Evolutionary conservation across 2,888 invertebrate species (phyloP), one percentile per base, ranked within the genome.

Genomic region (Crepidodera aurea): DNA sequence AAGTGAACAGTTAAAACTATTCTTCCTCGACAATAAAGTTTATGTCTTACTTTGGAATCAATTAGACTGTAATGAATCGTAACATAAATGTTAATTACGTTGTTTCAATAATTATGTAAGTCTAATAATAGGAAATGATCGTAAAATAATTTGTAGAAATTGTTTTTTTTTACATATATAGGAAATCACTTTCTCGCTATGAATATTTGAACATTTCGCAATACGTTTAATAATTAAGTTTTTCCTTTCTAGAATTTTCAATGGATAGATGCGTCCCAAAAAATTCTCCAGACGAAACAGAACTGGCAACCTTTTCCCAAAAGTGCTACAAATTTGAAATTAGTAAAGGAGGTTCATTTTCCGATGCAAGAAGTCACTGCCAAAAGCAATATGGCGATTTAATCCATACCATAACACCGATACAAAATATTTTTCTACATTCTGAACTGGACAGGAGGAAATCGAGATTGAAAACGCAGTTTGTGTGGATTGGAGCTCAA

Each of bases 401-500:
- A 66, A 88, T 88, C 53, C 89, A 90, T 69, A 87, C 87, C 6
- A 88, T 89, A 77, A 84, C 71, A 5, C 72, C 69, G 5, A 77
- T 76, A 19, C 85, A 89, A 1, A 86, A 87, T 7, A 85, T 86
- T 53, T 91, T 90, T 75, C 85, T 94, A 48, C 83, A 89, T 59
- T 89, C 92, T 68, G 93, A 93, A 80, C 82, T 94, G 70, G 94
- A 94, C 74, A 84, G 93, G 56, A 84, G 93, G 51, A 94, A 93
- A 77, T 83, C 89, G 0, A 89, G 87, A 63, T 79, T 94, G 32
- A 93, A 93, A 78, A 93, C 94, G 0, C 93, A 93, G 75, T 82
- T 95, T 62, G 92, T 95, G 1, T 95, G 95, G 95, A 92, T 95
- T 68, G 95, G 95, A 0, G 94, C 93, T 0, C 91, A 92, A 74